These are phyloP conservation scores for Eumeta japonica DNA, from an alignment of 1,140 invertebrate genomes.

Conservation along the genomic window DNA sequence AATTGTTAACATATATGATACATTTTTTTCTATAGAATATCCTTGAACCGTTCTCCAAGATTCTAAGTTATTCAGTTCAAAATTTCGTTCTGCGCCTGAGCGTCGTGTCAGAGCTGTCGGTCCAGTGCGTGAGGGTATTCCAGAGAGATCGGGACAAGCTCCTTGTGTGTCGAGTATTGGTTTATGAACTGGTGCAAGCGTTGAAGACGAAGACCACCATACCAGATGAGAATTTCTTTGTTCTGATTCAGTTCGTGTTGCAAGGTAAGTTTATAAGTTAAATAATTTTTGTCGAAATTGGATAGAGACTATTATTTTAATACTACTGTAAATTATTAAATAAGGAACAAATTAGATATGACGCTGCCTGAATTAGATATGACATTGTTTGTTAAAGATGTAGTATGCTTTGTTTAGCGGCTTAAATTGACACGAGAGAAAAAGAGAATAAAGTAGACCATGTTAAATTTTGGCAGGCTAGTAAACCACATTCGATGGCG, in stretches of 20 bases:
- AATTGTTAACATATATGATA: no score
- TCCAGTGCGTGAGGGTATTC: slow-evolving; percentile 85
- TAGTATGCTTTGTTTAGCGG: not conserved
- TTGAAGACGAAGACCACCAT: slow-evolving; percentile 92
- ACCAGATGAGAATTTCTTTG: slow-evolving; percentile 90
- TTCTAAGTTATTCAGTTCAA: slow-evolving; percentile 87
- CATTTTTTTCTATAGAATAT: slow-evolving; percentile 46
- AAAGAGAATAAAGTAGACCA: no score
- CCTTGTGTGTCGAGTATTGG: slow-evolving; percentile 83
- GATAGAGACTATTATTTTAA: not conserved
- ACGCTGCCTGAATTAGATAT: not conserved
- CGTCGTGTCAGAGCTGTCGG: slow-evolving; percentile 85
- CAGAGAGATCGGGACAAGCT: slow-evolving; percentile 91
- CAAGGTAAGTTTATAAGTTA: slow-evolving; percentile 61
- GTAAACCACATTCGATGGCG: no score
- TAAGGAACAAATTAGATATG: not conserved
- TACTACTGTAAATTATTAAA: not conserved
- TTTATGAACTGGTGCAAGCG: slow-evolving; percentile 92
- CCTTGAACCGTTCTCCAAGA: slow-evolving; percentile 94
- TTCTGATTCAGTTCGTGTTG: slow-evolving; percentile 85
- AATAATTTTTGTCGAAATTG: no score
- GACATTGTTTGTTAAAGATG: not conserved
- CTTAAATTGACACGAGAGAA: no score
- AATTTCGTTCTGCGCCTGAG: slow-evolving; percentile 83
- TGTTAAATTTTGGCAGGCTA: no score